Evolutionary conservation across 2,797 vertebrate genomes (phyloP).

Genomic region (Trichosurus vulpecula): DNA sequence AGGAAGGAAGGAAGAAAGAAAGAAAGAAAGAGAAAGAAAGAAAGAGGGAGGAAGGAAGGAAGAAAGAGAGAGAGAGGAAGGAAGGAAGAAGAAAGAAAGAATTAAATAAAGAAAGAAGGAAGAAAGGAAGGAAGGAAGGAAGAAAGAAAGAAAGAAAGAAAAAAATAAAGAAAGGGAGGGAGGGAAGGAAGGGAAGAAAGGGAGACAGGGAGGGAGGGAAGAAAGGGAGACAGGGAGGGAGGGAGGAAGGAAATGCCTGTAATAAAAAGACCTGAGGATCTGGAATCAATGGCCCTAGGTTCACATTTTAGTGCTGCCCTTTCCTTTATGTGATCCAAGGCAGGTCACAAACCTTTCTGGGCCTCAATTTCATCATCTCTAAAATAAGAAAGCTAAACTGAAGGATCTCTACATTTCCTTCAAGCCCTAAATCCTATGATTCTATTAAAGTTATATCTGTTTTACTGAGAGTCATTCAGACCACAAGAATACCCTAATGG

Average conservation of each 20-base stretch:
- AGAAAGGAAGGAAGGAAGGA: too few species aligned
- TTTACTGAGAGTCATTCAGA: not conserved
- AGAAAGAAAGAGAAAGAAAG: too few species aligned
- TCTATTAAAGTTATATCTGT: not conserved
- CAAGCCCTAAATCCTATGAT: not conserved
- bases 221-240: too few species aligned
- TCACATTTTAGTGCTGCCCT: not conserved
- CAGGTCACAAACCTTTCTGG: not conserved
- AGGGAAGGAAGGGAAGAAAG: too few species aligned
- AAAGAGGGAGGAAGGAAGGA: too few species aligned
- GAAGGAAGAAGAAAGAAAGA: too few species aligned
- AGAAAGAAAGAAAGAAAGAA: too few species aligned
- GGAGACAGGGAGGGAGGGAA: too few species aligned
- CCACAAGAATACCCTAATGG: not conserved
- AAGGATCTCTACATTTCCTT: not conserved
- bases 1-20: too few species aligned
- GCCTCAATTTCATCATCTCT: not conserved
- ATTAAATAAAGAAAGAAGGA: too few species aligned
- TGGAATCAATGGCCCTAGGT: not conserved
- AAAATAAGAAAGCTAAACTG: not conserved
- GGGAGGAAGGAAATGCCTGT: not conserved
- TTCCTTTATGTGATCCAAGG: not conserved
- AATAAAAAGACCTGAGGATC: not conserved
- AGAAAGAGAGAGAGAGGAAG: too few species aligned
- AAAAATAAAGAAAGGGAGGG: too few species aligned